phyloP scores from a whole-genome alignment of 2,797 vertebrate genomes.

The Poecilia wingei region DNA sequence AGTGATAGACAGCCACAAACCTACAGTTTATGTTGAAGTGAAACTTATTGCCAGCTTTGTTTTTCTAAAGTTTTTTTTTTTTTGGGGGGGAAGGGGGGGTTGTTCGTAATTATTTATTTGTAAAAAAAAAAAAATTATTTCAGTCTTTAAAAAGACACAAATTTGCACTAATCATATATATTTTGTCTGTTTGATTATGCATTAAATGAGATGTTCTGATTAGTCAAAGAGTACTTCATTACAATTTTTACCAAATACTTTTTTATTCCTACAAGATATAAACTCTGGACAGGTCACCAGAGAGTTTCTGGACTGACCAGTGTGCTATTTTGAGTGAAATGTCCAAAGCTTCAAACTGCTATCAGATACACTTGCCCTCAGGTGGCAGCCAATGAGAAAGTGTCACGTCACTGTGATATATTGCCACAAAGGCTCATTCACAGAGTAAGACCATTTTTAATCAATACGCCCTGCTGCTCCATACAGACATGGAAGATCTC shows the following conservation, averaged over 20 bases:
- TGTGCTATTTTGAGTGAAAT: neutral
- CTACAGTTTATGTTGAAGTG: neutral
- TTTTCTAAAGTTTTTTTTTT: neutral
- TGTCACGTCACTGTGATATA: neutral
- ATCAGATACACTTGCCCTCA: neutral
- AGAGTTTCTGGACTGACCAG: neutral
- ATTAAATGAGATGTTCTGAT: neutral
- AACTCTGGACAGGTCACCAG: neutral
- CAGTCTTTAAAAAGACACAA: neutral
- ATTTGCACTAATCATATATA: neutral
- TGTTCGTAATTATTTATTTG: neutral
- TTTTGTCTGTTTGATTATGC: neutral
- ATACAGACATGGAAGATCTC: neutral
- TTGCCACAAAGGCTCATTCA: neutral
- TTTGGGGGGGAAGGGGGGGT: no score
- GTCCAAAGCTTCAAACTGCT: neutral
- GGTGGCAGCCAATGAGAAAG: neutral
- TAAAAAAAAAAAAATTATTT: neutral
- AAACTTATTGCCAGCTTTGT: neutral
- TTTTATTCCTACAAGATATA: neutral
- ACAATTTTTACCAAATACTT: neutral
- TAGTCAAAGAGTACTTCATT: neutral
- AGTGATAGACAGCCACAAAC: neutral
- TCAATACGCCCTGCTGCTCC: neutral
- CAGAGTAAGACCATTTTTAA: neutral